Evolutionary conservation across 2,113 vertebrate species (phyloP), one percentile per base, ranked within the genome.

Genomic region (Blennius ocellaris): DNA sequence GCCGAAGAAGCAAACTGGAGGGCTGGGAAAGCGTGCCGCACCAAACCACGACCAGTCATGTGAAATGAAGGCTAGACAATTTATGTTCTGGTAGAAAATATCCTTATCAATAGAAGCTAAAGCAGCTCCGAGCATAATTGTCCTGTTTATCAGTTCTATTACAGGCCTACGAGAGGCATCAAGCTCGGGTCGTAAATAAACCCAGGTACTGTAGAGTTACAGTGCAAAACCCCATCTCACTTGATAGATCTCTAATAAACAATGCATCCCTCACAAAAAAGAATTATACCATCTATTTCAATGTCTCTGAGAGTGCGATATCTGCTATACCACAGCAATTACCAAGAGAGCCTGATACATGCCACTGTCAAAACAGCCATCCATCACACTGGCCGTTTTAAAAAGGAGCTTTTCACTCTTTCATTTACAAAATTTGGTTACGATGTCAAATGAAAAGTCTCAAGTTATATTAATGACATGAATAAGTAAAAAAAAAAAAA

Each of bases 101-200:
- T 70, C 67, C 82, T 85, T 86, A 91, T 92, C 84, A 87, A 90
- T 89, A 83, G 65, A 57, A 77, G 78, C 79, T 86, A 82, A 82
- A 78, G 67, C 55, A 78, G 79, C 67, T 74, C 62, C 37, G 21
- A 73, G 76, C 69, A 84, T 90, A 93, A 92, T 86, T 88, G 92
- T 85, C 73, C 75, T 79, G 74, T 93, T 93, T 92, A 94, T 93
- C 93, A 84, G 91, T 84, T 87, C 56, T 84, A 88, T 92, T 90
- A 90, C 91, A 92, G 80, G 61, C 81, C 52, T 81, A 78, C 80
- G 68, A 70, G 40, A 87, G 56, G 77, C 81, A 82, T 82, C 78
- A 78, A 81, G 72, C 61, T 66, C 17, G 43, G 61, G 62, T 66
- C 53, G 84, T 90, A 93, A 93, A 91, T 91, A 91, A 85, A 73